A percentile compares a stretch with the other conserved stretches of the same genome.
These are phyloP conservation scores for Drosophila setosimentum DNA, from an alignment of 2,888 invertebrate species.

Conservation along the genomic window DNA sequence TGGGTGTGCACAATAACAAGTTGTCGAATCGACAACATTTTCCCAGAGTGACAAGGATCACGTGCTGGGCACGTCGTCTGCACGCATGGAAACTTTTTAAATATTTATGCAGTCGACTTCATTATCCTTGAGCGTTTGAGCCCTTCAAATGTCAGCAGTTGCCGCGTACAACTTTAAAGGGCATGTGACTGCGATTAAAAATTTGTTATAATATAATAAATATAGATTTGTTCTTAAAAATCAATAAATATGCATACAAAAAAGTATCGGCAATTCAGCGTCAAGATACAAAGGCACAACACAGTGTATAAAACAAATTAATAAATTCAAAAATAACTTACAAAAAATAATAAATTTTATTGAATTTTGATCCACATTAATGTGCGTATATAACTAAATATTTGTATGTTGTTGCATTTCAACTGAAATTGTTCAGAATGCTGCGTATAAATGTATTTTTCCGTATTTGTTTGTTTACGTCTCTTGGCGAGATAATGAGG, in stretches of 20 bases:
- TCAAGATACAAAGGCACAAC: background rate
- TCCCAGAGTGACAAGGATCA: conserved; percentile 46
- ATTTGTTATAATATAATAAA: background rate
- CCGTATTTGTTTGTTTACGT: conserved; percentile 36
- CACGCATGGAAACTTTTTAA: conserved; percentile 53
- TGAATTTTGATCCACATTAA: background rate
- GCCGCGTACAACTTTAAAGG: conserved; percentile 1
- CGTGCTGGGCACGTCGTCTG: conserved; percentile 28
- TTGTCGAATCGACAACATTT: conserved; percentile 41
- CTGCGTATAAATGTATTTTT: conserved; percentile 41
- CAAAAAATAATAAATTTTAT: background rate
- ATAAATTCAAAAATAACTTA: too few species aligned
- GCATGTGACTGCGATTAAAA: background rate
- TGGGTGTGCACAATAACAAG: conserved; percentile 44
- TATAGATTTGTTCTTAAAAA: background rate
- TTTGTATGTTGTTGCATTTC: conserved; percentile 19
- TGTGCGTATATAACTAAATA: conserved; percentile 11
- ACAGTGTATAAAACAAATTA: background rate
- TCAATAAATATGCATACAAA: background rate
- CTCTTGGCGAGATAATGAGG: conserved; percentile 23
- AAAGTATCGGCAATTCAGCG: background rate
- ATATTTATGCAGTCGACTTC: conserved; percentile 54
- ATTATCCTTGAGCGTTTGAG: conserved; percentile 50
- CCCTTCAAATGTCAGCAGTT: conserved; percentile 32
- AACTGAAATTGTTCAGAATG: conserved; percentile 25